phyloP scores from a whole-genome alignment of 2,113 vertebrate genomes.

The Engystomops pustulosus region DNA sequence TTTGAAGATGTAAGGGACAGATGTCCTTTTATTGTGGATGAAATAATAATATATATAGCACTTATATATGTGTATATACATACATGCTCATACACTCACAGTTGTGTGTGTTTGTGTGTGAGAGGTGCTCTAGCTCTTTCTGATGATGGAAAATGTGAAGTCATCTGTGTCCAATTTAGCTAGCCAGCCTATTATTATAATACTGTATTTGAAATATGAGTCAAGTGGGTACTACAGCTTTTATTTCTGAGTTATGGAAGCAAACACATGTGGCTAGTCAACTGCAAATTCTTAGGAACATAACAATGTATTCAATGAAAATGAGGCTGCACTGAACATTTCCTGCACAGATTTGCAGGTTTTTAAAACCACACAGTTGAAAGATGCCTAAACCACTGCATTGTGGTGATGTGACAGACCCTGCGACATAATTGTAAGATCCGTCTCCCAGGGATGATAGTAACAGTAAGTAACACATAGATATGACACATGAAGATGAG shows the following conservation, averaged over 20 bases:
- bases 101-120: slow-evolving; percentile 28
- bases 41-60: too few species aligned
- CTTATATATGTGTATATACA: background rate
- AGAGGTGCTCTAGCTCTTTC: slow-evolving; percentile 24
- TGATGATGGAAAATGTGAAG: slow-evolving; percentile 60
- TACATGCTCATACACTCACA: background rate
- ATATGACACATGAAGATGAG: slow-evolving; percentile 38
- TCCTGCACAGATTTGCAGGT: slow-evolving; percentile 56
- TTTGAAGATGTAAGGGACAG: too few species aligned
- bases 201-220: slow-evolving; percentile 60
- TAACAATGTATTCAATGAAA: slow-evolving; percentile 61
- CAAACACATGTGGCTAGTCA: slow-evolving; percentile 61
- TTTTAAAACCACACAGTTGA: slow-evolving; percentile 58
- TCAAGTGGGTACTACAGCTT: slow-evolving; percentile 60
- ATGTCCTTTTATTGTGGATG: too few species aligned
- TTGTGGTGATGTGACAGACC: slow-evolving; percentile 35
- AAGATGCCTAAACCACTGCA: slow-evolving; percentile 53
- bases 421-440: slow-evolving; percentile 37
- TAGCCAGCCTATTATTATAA: slow-evolving; percentile 59
- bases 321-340: slow-evolving; percentile 59
- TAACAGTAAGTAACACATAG: slow-evolving; percentile 53
- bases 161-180: slow-evolving; percentile 61
- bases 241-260: slow-evolving; percentile 61
- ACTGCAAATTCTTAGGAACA: slow-evolving; percentile 61
- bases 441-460: slow-evolving; percentile 44